These are phyloP conservation scores for Diglossa brunneiventris DNA, from an alignment of 2,113 vertebrate species.

Conservation along the genomic window DNA sequence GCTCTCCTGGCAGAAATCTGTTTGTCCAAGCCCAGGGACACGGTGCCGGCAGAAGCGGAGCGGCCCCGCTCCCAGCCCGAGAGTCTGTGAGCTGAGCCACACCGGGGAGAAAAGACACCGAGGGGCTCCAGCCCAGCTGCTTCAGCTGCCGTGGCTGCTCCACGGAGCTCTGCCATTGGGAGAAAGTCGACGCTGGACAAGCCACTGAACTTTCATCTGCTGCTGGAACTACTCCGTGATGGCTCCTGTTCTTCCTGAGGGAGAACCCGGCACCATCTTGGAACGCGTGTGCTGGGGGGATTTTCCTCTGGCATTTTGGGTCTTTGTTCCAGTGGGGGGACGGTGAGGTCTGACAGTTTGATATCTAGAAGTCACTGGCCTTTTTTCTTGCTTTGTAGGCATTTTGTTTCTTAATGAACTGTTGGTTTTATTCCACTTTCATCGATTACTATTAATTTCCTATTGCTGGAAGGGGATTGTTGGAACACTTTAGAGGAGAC, in stretches of 20 bases:
- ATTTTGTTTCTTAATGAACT: neutral
- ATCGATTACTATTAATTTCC: too few species aligned
- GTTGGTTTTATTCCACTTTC: too few species aligned
- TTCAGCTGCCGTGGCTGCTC: neutral
- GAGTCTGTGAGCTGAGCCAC: too few species aligned
- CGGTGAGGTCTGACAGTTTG: neutral
- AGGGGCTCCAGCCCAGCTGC: too few species aligned
- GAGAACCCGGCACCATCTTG: neutral
- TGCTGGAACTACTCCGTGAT: neutral
- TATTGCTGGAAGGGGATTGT: too few species aligned
- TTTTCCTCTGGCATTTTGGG: neutral
- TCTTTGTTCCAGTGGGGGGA: neutral
- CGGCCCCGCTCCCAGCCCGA: too few species aligned
- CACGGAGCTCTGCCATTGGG: neutral
- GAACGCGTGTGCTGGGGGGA: neutral
- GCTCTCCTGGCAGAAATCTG: too few species aligned
- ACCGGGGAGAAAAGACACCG: too few species aligned
- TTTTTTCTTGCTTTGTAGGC: neutral
- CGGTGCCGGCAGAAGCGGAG: too few species aligned
- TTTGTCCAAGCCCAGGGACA: too few species aligned
- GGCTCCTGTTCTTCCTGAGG: neutral
- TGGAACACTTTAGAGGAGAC: neutral
- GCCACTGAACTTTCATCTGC: neutral
- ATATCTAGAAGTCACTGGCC: neutral
- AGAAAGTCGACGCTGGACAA: neutral